These are phyloP conservation scores for Dolichopus griseipennis DNA, from an alignment of 2,888 invertebrate species.

Conservation along the genomic window DNA sequence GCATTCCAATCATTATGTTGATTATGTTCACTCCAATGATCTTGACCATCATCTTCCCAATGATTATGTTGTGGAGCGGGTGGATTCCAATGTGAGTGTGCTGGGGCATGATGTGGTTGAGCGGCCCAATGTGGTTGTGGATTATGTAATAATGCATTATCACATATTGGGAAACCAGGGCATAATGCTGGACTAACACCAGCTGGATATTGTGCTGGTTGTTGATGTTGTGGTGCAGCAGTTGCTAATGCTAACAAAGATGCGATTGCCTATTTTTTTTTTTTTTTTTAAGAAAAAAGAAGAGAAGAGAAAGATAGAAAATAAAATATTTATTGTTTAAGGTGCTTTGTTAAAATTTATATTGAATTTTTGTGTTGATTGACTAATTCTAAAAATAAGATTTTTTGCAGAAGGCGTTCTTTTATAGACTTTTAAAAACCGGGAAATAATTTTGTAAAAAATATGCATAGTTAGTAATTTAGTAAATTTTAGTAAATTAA, in stretches of 20 bases:
- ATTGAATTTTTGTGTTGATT: no score
- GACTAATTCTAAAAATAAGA: no score
- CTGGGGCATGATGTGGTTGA: conserved; percentile 19
- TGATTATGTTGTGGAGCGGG: conserved; percentile 24
- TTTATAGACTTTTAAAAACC: no score
- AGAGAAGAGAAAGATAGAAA: conserved; percentile 13
- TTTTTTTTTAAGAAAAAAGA: no score
- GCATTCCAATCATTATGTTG: conserved; percentile 30
- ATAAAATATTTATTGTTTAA: no score
- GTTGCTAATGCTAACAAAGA: conserved; percentile 35
- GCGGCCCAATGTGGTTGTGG: conserved; percentile 37
- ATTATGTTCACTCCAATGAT: conserved; percentile 27
- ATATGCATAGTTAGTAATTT: no score
- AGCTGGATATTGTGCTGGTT: conserved; percentile 44
- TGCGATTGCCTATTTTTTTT: conserved; percentile 31
- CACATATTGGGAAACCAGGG: conserved; percentile 47
- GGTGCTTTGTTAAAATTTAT: no score
- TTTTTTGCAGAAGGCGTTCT: no score
- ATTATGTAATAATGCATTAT: conserved; percentile 43
- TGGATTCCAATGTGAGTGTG: conserved; percentile 23
- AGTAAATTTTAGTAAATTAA: no score
- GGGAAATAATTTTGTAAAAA: no score
- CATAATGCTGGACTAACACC: conserved; percentile 45
- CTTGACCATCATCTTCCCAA: conserved; percentile 22
- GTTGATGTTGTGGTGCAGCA: conserved; percentile 41